These are phyloP conservation scores for Apodemia zela DNA, from an alignment of 2,888 invertebrate species.

Conservation along the genomic window DNA sequence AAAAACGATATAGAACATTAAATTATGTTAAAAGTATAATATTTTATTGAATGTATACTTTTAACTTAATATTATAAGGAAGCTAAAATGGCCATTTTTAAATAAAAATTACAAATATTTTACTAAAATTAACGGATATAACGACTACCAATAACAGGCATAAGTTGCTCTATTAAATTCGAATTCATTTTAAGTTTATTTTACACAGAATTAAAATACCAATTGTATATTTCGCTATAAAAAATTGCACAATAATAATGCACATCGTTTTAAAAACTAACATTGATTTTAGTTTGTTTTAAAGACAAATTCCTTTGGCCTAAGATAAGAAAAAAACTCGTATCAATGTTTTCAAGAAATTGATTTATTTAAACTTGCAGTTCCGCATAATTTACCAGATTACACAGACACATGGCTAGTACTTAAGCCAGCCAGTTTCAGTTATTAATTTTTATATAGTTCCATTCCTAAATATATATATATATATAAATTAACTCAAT, in stretches of 20 bases:
- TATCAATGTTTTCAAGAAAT: not conserved
- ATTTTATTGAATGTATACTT: not conserved
- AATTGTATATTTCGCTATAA: slow-evolving; percentile 28
- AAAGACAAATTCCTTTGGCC: slow-evolving; percentile 2
- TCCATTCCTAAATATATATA: not conserved
- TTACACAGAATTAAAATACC: slow-evolving; percentile 17
- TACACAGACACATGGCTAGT: not conserved
- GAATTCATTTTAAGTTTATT: slow-evolving; percentile 5
- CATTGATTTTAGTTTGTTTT: not conserved
- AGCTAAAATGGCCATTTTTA: slow-evolving; percentile 10
- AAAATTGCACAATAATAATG: slow-evolving; percentile 50
- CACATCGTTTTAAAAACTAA: slow-evolving; percentile 34
- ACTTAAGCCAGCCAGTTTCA: not conserved
- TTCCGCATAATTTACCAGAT: not conserved
- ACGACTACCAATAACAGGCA: not conserved
- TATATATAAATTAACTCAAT: no score
- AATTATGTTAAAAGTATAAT: not conserved
- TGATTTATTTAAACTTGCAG: not conserved
- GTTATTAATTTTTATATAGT: not conserved
- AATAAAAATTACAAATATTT: slow-evolving; percentile 6
- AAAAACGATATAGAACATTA: slow-evolving; percentile 11
- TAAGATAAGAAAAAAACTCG: not conserved
- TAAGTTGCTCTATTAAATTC: slow-evolving; percentile 6
- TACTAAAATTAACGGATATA: not conserved
- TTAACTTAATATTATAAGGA: not conserved